phyloP scores from a whole-genome alignment of 2,797 vertebrate genomes.

The Propithecus perrieri region DNA sequence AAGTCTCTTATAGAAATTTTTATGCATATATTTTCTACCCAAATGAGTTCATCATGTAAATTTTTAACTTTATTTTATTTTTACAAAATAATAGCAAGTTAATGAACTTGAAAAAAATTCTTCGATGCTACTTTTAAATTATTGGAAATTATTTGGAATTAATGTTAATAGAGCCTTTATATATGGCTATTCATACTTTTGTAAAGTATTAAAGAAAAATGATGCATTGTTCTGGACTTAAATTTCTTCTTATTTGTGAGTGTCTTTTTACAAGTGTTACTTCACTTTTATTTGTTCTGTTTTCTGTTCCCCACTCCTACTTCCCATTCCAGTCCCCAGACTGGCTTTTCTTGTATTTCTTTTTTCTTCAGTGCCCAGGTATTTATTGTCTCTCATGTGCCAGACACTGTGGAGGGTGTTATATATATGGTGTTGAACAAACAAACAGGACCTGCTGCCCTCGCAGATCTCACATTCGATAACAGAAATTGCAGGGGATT shows the following conservation, averaged over 20 bases:
- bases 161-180: background rate
- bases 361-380: background rate
- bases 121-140: constrained; percentile 6
- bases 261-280: background rate
- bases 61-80: background rate
- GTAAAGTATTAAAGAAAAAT: background rate
- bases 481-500: background rate
- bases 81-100: constrained; percentile 27
- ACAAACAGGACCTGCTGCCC: background rate
- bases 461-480: background rate
- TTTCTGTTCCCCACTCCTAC: background rate
- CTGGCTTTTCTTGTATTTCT: background rate
- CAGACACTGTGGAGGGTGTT: background rate
- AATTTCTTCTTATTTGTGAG: background rate
- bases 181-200: background rate
- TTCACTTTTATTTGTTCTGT: constrained; percentile 16
- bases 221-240: background rate
- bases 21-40: background rate
- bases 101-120: background rate
- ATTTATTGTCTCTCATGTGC: background rate
- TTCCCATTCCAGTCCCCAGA: background rate
- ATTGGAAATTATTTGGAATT: constrained; percentile 43
- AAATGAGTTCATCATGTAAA: background rate
- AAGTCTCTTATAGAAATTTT: too few species aligned
- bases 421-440: background rate